These are phyloP conservation scores for Colinus virginianus DNA, from an alignment of 2,113 vertebrate genomes.

Conservation along the genomic window DNA sequence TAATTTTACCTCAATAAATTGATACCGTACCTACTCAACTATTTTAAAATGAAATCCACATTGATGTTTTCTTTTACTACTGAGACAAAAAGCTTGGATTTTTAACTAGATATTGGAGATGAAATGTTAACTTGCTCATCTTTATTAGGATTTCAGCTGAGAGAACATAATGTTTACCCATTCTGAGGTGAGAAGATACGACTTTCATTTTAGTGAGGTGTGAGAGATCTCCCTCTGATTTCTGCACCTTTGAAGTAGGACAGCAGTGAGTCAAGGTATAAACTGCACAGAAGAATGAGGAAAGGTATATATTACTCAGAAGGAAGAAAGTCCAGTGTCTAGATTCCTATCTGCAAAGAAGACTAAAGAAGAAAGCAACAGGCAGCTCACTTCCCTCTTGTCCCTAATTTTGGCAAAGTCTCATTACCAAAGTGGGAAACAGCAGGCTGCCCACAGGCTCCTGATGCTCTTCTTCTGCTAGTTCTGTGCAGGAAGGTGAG, in stretches of 20 bases:
- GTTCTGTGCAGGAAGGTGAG: neutral
- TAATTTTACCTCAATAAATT: neutral
- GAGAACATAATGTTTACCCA: neutral
- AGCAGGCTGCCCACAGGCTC: neutral
- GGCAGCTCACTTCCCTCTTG: neutral
- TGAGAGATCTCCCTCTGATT: neutral
- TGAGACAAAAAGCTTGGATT: neutral
- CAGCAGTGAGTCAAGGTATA: slow-evolving; percentile 36
- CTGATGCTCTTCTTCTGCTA: neutral
- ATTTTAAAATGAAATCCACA: neutral
- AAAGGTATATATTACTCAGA: slow-evolving; percentile 10
- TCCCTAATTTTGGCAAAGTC: neutral
- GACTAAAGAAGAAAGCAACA: slow-evolving; percentile 4
- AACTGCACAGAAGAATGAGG: slow-evolving; percentile 34
- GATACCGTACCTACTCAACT: neutral
- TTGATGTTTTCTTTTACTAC: neutral
- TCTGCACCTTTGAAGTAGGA: slow-evolving; percentile 46
- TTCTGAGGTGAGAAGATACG: neutral
- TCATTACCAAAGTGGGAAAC: neutral
- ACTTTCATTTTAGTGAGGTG: neutral
- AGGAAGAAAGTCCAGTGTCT: neutral
- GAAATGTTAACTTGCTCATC: neutral
- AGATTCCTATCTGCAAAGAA: neutral
- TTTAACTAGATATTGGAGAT: neutral
- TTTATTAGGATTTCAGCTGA: slow-evolving; percentile 12